phyloP scores from a whole-genome alignment of 2,113 vertebrate species.

The Gallinago undulata region DNA sequence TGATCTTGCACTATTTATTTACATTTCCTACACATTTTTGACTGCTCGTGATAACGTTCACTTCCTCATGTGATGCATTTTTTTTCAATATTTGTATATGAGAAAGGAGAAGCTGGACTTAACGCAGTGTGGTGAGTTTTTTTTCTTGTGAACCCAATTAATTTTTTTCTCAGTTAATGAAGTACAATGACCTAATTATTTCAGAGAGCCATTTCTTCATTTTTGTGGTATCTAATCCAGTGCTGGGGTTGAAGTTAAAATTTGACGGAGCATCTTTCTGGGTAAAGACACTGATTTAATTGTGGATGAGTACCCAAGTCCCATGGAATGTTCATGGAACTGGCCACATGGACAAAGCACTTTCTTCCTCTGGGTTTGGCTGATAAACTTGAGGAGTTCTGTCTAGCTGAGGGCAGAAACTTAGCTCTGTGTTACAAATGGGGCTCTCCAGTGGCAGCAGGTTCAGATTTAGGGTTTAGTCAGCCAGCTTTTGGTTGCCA shows the following conservation, averaged over 20 bases:
- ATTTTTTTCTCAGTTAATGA: not conserved
- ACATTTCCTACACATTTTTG: not conserved
- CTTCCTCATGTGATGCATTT: not conserved
- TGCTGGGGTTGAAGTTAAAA: not conserved
- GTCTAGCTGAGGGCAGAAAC: not conserved
- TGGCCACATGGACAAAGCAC: accelerated
- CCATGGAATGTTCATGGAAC: accelerated
- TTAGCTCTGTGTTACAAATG: accelerated
- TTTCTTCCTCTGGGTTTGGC: not conserved
- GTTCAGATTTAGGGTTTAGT: not conserved
- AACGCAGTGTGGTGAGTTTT: accelerated
- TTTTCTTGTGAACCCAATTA: not conserved
- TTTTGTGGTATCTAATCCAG: not conserved
- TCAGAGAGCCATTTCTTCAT: not conserved
- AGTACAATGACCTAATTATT: not conserved
- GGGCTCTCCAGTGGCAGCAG: not conserved
- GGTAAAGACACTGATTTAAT: not conserved
- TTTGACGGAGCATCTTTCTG: not conserved
- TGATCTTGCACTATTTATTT: not conserved
- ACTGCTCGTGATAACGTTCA: not conserved
- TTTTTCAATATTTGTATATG: not conserved
- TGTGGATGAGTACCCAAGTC: not conserved
- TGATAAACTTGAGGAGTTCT: not conserved
- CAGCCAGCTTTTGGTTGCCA: not conserved
- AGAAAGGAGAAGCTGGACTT: not conserved